These are phyloP conservation scores for Allacma fusca DNA, from an alignment of 2,888 invertebrate genomes.

Conservation along the genomic window DNA sequence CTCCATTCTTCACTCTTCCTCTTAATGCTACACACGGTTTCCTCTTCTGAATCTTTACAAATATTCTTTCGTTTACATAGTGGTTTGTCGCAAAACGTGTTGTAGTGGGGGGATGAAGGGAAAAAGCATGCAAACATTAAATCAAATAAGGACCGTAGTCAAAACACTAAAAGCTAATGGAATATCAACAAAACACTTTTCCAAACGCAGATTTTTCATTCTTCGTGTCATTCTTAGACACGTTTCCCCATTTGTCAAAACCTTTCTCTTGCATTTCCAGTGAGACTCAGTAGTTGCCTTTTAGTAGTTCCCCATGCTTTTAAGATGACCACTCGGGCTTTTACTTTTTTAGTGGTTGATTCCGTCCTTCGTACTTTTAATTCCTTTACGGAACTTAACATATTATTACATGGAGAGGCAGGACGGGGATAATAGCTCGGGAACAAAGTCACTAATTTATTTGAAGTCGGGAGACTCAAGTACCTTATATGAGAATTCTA, in stretches of 20 bases:
- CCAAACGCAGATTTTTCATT: background rate
- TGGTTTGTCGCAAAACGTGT: too few relatives aligned
- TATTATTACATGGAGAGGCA: background rate
- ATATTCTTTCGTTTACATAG: too few relatives aligned
- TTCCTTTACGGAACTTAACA: background rate
- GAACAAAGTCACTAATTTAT: background rate
- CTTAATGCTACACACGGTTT: background rate
- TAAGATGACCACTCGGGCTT: background rate
- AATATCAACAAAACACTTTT: conserved; percentile 16
- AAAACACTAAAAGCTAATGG: conserved; percentile 16
- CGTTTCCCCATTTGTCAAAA: background rate
- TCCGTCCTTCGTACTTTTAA: background rate
- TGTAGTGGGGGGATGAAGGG: background rate
- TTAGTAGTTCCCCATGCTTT: background rate
- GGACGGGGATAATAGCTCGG: background rate
- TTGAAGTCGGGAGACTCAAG: background rate
- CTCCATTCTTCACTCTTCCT: background rate
- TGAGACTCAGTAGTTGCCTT: background rate
- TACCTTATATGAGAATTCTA: background rate
- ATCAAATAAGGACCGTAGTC: background rate
- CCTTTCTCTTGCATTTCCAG: background rate
- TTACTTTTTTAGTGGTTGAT: background rate
- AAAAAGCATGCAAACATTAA: background rate
- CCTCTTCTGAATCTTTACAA: too few relatives aligned
- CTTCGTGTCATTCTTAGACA: background rate